A percentile compares a stretch with the other conserved stretches of the same genome.
Conservation (phyloP, 2,888 invertebrate genomes). For the Drosophila picticornis region DNA sequence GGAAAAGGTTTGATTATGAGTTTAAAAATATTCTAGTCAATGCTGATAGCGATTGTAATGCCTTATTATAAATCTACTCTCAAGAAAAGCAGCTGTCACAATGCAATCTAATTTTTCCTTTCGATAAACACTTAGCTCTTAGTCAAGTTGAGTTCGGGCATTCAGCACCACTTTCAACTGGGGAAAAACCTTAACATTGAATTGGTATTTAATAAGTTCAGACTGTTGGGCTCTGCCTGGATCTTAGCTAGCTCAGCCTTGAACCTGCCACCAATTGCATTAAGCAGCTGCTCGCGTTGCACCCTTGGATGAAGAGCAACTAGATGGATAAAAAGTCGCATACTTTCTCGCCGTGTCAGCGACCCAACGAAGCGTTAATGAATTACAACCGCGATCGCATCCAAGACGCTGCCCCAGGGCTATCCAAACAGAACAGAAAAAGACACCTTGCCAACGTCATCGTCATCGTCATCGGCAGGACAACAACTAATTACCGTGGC, state of each 20-base stretch:
- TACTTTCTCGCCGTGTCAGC: conserved; percentile 73
- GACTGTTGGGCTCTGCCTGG: neutral
- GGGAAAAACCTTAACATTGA: neutral
- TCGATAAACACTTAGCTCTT: neutral
- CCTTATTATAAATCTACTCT: neutral
- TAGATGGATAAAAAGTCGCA: conserved; percentile 54
- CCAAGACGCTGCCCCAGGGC: conserved; percentile 42
- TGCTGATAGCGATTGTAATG: neutral
- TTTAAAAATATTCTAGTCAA: neutral
- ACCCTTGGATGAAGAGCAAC: conserved; percentile 38
- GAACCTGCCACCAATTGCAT: conserved; percentile 44
- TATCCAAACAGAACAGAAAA: conserved; percentile 26
- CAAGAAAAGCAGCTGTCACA: neutral
- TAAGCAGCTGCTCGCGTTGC: conserved; percentile 23
- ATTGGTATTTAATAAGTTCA: conserved; percentile 1
- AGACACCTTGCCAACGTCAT: conserved; percentile 62
- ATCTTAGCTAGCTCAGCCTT: conserved; percentile 47
- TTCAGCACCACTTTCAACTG: neutral
- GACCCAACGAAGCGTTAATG: conserved; percentile 78
- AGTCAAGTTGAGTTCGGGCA: neutral
- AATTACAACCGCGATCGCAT: conserved; percentile 76
- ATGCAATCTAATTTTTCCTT: neutral
- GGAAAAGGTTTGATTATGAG: neutral
- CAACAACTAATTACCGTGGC: conserved; percentile 81
- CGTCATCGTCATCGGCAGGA: conserved; percentile 67